Conservation (phyloP, 30 jellyfish, hydroid and myxozoan genomes). For the Mastigias papua region DNA sequence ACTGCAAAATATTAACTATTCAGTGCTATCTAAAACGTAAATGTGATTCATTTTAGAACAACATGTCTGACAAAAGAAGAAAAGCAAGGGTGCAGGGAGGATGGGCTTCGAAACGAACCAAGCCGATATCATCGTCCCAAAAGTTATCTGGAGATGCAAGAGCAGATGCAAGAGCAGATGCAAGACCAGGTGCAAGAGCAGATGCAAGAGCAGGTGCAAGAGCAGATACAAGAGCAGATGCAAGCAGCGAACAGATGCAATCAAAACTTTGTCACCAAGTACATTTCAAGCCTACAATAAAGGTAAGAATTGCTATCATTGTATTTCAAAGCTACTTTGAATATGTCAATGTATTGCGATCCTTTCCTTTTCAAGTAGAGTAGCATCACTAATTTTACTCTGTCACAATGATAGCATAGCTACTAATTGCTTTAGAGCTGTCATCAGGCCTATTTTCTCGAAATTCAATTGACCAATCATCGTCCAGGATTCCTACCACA, state of each 20-base stretch:
- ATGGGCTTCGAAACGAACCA: conserved; percentile 72
- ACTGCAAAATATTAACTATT: too few species aligned
- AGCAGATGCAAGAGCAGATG: neutral
- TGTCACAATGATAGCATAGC: too few species aligned
- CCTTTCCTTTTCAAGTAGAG: too few species aligned
- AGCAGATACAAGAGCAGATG: neutral
- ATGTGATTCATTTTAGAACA: neutral
- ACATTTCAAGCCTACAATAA: conserved; percentile 61
- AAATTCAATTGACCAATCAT: too few species aligned
- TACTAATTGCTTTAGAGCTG: too few species aligned
- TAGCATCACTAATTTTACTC: too few species aligned
- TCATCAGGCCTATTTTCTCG: too few species aligned
- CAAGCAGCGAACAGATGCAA: too few species aligned
- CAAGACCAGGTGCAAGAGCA: conserved; percentile 1
- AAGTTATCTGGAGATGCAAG: neutral
- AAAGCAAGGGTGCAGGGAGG: conserved; percentile 73
- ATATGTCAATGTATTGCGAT: too few species aligned
- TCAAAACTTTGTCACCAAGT: too few species aligned
- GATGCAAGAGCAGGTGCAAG: neutral
- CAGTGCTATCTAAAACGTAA: neutral
- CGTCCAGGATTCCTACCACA: too few species aligned
- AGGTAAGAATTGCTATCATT: neutral
- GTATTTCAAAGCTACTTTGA: too few species aligned
- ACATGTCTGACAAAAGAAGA: conserved; percentile 72
- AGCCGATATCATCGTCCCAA: neutral